These are phyloP conservation scores for Siderastrea radians DNA, from an alignment of 92 coral and sea anemone genomes.

Conservation along the genomic window DNA sequence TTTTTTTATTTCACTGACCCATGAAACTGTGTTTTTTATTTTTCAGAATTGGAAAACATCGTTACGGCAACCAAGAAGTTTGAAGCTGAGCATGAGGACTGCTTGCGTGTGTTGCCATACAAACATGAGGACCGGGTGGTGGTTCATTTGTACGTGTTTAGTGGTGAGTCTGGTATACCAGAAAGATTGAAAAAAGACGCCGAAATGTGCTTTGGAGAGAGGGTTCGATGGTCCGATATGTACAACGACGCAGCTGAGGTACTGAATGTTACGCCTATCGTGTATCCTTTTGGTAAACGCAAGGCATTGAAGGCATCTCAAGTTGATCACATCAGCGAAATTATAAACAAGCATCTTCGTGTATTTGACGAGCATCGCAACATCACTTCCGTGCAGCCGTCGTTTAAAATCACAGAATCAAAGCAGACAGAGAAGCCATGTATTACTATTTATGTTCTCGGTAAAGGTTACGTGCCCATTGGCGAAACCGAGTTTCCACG, in stretches of 20 bases:
- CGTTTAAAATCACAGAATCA: conserved; percentile 31
- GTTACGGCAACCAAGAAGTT: conserved; percentile 7
- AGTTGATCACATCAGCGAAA: conserved; percentile 9
- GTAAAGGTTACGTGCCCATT: conserved; percentile 57
- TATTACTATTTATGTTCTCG: conserved; percentile 50
- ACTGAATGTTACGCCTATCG: neutral
- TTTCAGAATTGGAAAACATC: too few species aligned
- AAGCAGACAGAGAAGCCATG: conserved; percentile 34
- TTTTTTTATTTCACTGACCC: too few species aligned
- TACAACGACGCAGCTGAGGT: neutral
- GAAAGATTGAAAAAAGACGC: conserved; percentile 4
- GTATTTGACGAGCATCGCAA: neutral
- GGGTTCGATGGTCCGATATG: conserved; percentile 3
- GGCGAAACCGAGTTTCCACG: conserved; percentile 26
- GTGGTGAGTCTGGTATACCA: conserved; percentile 26
- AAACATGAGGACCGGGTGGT: neutral
- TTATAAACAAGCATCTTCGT: conserved; percentile 11
- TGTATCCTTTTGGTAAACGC: neutral
- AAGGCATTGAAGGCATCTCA: neutral
- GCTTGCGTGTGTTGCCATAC: conserved; percentile 47
- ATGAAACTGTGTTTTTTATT: too few species aligned
- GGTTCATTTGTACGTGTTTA: conserved; percentile 26
- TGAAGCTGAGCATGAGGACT: conserved; percentile 22
- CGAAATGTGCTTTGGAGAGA: conserved; percentile 1
- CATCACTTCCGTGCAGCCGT: conserved; percentile 29